phyloP scores from a whole-genome alignment of 1,140 invertebrate genomes.

The Sycophaga agraensis region DNA sequence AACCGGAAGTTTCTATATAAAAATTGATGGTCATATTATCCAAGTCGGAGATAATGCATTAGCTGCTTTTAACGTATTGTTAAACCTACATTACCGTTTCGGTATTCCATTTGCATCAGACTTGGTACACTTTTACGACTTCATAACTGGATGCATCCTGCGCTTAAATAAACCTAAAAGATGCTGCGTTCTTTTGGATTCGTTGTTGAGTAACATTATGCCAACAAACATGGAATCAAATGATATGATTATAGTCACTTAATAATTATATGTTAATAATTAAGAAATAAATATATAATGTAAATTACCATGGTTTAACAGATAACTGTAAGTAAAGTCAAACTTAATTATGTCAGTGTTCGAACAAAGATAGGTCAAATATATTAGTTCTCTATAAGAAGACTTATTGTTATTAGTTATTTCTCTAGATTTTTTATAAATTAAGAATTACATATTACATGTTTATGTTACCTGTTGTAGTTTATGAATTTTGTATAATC shows the following conservation, averaged over 20 bases:
- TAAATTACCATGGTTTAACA: too few relatives aligned
- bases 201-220: slow-evolving; percentile 16
- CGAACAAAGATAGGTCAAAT: too few relatives aligned
- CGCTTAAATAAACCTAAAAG: slow-evolving; percentile 22
- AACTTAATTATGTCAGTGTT: too few relatives aligned
- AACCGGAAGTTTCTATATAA: slow-evolving; percentile 20
- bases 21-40: slow-evolving; percentile 22
- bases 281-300: too few relatives aligned
- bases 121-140: slow-evolving; percentile 28
- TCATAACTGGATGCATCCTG: slow-evolving; percentile 29
- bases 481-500: too few relatives aligned
- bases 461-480: too few relatives aligned
- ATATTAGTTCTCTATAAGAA: too few relatives aligned
- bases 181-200: slow-evolving; percentile 25
- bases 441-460: too few relatives aligned
- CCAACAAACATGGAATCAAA: too few relatives aligned
- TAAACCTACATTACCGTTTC: slow-evolving; percentile 28
- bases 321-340: too few relatives aligned
- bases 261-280: background rate
- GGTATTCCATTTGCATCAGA: slow-evolving; percentile 24
- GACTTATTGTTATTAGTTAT: too few relatives aligned
- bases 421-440: too few relatives aligned
- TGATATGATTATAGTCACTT: background rate
- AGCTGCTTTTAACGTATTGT: slow-evolving; percentile 16
- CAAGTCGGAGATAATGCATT: background rate